Percentiles rank a stretch among this genome's conserved stretches.
Evolutionary conservation across 2,888 invertebrate genomes (phyloP).

Genomic region (Diloba caeruleocephala): DNA sequence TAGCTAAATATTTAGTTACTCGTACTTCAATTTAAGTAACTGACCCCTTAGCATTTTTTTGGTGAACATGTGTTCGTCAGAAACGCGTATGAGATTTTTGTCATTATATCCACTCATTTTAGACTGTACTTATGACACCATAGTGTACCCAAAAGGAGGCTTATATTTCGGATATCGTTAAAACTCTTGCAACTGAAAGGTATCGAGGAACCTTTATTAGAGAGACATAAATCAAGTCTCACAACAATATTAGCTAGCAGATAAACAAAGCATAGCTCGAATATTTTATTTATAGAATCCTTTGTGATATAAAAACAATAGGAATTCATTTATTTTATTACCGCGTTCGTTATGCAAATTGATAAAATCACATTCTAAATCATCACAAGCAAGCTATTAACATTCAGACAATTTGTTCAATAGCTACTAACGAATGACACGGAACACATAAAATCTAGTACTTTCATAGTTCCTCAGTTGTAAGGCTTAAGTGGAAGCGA

Average conservation of each 20-base stretch:
- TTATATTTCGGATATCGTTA: no score
- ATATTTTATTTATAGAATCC: slow-evolving; percentile 10
- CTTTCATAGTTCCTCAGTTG: slow-evolving; percentile 56
- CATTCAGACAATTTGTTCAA: slow-evolving; percentile 59
- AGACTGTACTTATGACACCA: no score
- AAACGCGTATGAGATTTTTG: no score
- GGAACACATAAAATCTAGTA: slow-evolving; percentile 60
- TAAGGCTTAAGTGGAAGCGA: slow-evolving; percentile 41
- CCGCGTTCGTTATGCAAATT: slow-evolving; percentile 35
- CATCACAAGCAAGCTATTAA: slow-evolving; percentile 34
- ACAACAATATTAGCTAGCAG: slow-evolving; percentile 1
- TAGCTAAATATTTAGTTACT: no score
- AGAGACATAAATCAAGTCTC: no score
- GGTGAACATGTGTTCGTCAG: no score
- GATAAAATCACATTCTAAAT: slow-evolving; percentile 36
- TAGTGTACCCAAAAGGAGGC: no score
- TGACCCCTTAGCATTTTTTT: no score
- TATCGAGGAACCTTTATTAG: no score
- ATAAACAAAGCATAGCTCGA: slow-evolving; percentile 21
- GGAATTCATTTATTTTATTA: slow-evolving; percentile 35
- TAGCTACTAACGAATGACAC: slow-evolving; percentile 57
- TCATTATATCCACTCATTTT: no score
- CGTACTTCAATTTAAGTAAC: no score
- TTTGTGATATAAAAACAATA: slow-evolving; percentile 37
- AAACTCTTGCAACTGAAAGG: no score